phyloP scores from a whole-genome alignment of 2,797 vertebrate genomes.

The Sebastolobus altivelis region DNA sequence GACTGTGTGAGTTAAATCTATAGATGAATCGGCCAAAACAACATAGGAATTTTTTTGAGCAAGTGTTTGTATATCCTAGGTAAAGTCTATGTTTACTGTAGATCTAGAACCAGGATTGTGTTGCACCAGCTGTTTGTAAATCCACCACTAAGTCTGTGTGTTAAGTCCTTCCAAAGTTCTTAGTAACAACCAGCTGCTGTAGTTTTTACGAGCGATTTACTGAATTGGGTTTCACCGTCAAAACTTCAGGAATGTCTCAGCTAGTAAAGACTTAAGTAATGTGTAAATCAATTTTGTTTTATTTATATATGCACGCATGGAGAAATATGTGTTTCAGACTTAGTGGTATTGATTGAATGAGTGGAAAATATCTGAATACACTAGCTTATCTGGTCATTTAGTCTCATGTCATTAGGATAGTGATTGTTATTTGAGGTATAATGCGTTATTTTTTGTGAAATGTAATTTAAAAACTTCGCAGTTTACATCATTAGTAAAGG shows the following conservation, averaged over 20 bases:
- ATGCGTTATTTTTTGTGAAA: not conserved
- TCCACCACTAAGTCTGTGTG: not conserved
- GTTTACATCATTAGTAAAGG: too few relatives aligned
- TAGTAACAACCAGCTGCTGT: not conserved
- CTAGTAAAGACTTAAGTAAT: not conserved
- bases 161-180: not conserved
- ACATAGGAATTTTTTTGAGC: not conserved
- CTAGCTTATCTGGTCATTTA: not conserved
- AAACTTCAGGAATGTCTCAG: not conserved
- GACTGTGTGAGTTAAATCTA: slow-evolving; percentile 1
- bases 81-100: not conserved
- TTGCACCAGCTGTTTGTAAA: slow-evolving; percentile 6
- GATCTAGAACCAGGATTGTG: not conserved
- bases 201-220: not conserved
- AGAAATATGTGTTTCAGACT: not conserved
- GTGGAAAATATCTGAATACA: not conserved
- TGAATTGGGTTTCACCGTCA: not conserved
- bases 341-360: not conserved
- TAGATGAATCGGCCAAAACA: not conserved
- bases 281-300: too few relatives aligned
- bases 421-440: not conserved
- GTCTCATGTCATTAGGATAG: not conserved
- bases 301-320: not conserved
- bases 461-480: not conserved
- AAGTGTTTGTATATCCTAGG: not conserved